Evolutionary conservation across 2,113 vertebrate species (phyloP), one percentile per base, ranked within the genome.

Genomic region (Reinhardtius hippoglossoides): DNA sequence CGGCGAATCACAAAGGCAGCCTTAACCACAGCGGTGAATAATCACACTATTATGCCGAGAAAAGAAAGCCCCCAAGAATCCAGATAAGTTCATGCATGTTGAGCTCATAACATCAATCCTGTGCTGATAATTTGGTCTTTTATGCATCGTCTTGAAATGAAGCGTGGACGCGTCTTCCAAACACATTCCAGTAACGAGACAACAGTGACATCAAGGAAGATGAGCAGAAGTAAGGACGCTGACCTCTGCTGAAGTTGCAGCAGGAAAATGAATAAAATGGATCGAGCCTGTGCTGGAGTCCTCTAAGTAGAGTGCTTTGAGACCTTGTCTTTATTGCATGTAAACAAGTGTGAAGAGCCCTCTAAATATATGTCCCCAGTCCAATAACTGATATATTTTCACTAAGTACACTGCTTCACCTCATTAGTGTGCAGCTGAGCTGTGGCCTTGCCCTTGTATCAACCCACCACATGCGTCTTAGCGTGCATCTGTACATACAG

Each of bases 41-140:
- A 93, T 93, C 80, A 69, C 70, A 48, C 79, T 59, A 89, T 89
- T 91, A 83, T 74, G 56, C 66, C 48, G 78, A 76, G 73, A 52
- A 69, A 76, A 84, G 82, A 77, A 81, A 71, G 55, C 58, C 31
- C 35, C 60, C 27, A 66, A 78, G 74, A 68, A 70, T 68, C 67
- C 74, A 55, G 88, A 91, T 90, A 85, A 80, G 68, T 88, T 89
- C 67, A 76, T 80, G 76, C 84, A 74, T 68, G 42, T 81, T 71
- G 37, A 76, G 9, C 73, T 81, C 54, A 48, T 69, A 75, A 73
- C 80, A 82, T 87, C 73, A 81, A 82, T 81, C 76, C 78, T 70
- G 74, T 64, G 81, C 80, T 81, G 71, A 82, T 91, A 82, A 90
- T 80, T 80, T 71, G 76, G 46, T 68, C 46, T 59, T 82, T 81